phyloP scores from a whole-genome alignment of 2,113 vertebrate genomes.

The Microcebus tavaratra region DNA sequence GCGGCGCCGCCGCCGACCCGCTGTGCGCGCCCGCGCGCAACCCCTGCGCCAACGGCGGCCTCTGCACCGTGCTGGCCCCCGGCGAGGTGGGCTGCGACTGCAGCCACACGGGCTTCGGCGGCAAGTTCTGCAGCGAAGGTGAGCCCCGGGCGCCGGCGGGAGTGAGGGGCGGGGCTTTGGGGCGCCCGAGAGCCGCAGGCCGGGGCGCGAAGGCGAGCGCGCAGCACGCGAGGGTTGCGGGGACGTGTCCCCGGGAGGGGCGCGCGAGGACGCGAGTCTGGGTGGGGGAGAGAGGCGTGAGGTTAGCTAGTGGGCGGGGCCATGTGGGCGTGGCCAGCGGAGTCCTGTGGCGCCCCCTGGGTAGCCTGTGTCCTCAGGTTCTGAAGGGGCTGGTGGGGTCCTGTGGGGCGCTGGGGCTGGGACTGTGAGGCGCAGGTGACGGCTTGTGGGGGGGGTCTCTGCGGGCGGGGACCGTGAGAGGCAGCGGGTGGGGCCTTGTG shows the following conservation, averaged over 20 bases:
- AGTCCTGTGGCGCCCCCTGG: no score
- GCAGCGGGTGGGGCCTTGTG: not conserved
- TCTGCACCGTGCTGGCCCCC: conserved; percentile 89
- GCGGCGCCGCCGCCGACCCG: conserved; percentile 91
- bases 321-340: not conserved
- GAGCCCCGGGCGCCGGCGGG: conserved; percentile 69
- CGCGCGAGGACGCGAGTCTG: not conserved
- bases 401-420: not conserved
- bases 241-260: not conserved
- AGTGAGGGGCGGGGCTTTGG: rapidly evolving
- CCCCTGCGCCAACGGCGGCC: conserved; percentile 92
- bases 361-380: not conserved
- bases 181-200: not conserved
- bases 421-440: not conserved
- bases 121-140: conserved; percentile 96
- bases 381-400: no score
- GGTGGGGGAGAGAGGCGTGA: not conserved
- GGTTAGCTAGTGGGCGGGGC: not conserved
- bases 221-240: no score
- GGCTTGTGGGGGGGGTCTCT: rapidly evolving
- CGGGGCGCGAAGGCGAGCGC: not conserved
- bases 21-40: conserved; percentile 89
- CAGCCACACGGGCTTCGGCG: conserved; percentile 91
- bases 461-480: not conserved
- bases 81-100: conserved; percentile 94